Evolutionary conservation across 2,113 vertebrate species (phyloP), one percentile per base, ranked within the genome.

Genomic region (Rhineura floridana): DNA sequence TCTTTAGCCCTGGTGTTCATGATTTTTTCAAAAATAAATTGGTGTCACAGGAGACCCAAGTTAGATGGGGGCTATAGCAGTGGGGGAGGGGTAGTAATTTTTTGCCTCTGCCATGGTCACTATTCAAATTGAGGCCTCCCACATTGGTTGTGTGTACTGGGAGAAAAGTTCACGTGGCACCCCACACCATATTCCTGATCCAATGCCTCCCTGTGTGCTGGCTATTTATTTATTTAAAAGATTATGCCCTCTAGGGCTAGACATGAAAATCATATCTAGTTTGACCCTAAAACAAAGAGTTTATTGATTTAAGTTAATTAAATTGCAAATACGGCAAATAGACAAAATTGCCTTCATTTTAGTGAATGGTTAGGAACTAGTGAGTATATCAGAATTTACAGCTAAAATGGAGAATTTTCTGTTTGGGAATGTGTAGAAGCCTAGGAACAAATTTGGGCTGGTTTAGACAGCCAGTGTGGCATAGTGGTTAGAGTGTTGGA

Each of bases 311-410:
- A 12, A 89, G 88, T 81, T 78, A 67, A 75, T 82, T 55, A 84
- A 91, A 81, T 15, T 79, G 83, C 90, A 90, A 95, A 93, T 33
- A 92, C 89, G 87, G 59, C 55, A 88, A 88, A 89, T 89, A 89
- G 4, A 52, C 72, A 42, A 91, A 89, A 94, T 91, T 83, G n/a
- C 33, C 84, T 93, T 90, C 50, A 86, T 91, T 91, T 77, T 28
- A 55, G 36, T 36, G 83, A 88, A 90, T 63, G 83, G 42, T 44
- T 46, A 84, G 73, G 87, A 83, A 88, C 75, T 85, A 48, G 87
- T 72, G 86, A 39, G 23, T 1, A 48, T 42, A 67, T 78, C 46
- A 91, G 89, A 87, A 88, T 39, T 12, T 55, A 89, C 75, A 69
- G 44, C 72, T 82, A 76, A 65, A 89, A 80, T 42, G 2, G 80